Evolutionary conservation across 2,113 vertebrate genomes (phyloP), one percentile per base, ranked within the genome.

Genomic region (Ursus arctos): DNA sequence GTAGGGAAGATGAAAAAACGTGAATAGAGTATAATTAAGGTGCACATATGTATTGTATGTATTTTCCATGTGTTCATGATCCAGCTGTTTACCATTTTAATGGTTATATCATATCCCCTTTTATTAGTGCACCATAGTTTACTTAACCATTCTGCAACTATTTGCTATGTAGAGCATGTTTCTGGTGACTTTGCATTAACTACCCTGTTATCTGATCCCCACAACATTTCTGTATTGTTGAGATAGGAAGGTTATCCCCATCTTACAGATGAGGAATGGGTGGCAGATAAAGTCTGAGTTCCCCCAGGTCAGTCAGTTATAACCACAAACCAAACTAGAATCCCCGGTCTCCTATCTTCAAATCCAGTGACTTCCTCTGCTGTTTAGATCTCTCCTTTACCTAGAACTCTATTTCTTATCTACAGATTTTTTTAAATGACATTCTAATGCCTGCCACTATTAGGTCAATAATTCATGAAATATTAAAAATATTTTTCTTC

Each of bases 381-480:
- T 43, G 36, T 79, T 91, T 95, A 59, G 7, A 69, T 26, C 19
- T 49, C 72, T 79, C 61, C 59, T 85, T 79, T 49, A 69, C 24
- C 51, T 49, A 69, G 47, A 95, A 67, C n/a, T 79, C 49, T 53
- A 47, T 43, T 61, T 43, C 63, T 2, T 49, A 77, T 55, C 59
- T 65, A 69, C 0, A 40, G 47, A 40, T 67, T 87, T 94, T 88
- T 1, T 0, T 22, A 80, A 80, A 80, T 71, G 49, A 63, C 28
- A 90, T 65, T 74, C 67, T 95, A 55, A 90, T 4, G 33, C 51
- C 26, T 76, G n/a, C 40, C 55, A 43, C 49, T 40, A 55, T 76
- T 55, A 90, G 71, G 67, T 84, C 43, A 55, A 47, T 65, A 83
- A 95, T 77, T 84, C 47, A n/a, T 76, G 28, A 90, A 84, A 90